Percentiles rank a stretch among this genome's conserved stretches.
Conservation (phyloP, 1,140 invertebrate genomes). For the Harlomillsia oculata region DNA sequence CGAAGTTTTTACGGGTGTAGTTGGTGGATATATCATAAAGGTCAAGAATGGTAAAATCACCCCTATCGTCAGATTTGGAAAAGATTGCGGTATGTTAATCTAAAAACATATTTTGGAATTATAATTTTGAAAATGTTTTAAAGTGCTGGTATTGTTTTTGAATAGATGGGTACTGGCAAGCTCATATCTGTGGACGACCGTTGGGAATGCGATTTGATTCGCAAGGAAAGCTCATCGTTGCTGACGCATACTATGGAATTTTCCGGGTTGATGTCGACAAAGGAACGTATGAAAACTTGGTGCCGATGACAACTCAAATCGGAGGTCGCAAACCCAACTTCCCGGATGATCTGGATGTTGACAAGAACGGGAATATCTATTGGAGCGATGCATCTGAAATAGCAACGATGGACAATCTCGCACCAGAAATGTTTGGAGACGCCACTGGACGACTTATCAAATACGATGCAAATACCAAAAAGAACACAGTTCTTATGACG, state of each 20-base stretch:
- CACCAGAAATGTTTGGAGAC: slow-evolving; percentile 39
- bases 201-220: slow-evolving; percentile 44
- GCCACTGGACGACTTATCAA: slow-evolving; percentile 42
- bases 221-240: slow-evolving; percentile 42
- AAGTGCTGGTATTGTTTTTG: background rate
- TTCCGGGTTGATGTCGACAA: slow-evolving; percentile 43
- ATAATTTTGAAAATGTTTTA: background rate
- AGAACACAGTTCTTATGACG: slow-evolving; percentile 38
- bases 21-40: slow-evolving; percentile 33
- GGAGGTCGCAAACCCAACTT: slow-evolving; percentile 38
- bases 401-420: slow-evolving; percentile 39
- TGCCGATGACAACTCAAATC: slow-evolving; percentile 36
- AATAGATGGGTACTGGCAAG: slow-evolving; percentile 35
- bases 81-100: slow-evolving; percentile 55
- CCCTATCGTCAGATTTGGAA: slow-evolving; percentile 48
- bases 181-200: slow-evolving; percentile 43
- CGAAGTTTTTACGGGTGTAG: slow-evolving; percentile 36
- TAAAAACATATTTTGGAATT: background rate
- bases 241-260: slow-evolving; percentile 45
- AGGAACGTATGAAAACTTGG: slow-evolving; percentile 38
- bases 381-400: slow-evolving; percentile 41
- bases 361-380: slow-evolving; percentile 42
- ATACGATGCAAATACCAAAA: slow-evolving; percentile 40
- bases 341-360: slow-evolving; percentile 43
- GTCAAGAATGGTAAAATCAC: slow-evolving; percentile 32